Conservation (phyloP, 2,797 vertebrate genomes). For the Taeniopygia guttata region DNA sequence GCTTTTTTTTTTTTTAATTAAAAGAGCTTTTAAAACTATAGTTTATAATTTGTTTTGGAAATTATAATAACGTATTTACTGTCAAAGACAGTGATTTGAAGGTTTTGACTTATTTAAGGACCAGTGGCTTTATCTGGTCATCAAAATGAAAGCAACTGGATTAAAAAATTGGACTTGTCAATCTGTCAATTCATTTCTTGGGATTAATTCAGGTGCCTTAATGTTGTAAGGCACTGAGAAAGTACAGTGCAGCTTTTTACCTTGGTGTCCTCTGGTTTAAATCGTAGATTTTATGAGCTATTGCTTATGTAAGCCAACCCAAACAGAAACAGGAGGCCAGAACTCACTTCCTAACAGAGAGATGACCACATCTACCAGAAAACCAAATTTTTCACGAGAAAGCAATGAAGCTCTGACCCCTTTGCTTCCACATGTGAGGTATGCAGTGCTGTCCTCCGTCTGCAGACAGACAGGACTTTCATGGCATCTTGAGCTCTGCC, state of each 20-base stretch:
- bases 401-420: background rate
- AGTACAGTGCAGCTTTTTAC: background rate
- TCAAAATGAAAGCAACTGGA: background rate
- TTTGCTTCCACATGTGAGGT: background rate
- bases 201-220: background rate
- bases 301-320: background rate
- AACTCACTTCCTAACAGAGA: background rate
- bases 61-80: background rate
- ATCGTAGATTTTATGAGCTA: background rate
- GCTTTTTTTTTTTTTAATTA: no score
- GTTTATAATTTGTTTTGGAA: background rate
- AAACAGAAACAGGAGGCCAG: background rate
- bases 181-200: background rate
- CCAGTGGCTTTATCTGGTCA: background rate
- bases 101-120: background rate
- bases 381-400: background rate
- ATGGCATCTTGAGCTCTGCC: background rate
- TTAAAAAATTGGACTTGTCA: background rate
- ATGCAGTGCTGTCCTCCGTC: rapidly evolving
- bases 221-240: background rate
- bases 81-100: background rate
- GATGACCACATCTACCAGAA: background rate
- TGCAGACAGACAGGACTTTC: background rate
- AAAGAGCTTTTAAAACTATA: background rate
- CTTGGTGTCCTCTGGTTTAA: background rate